phyloP scores from a whole-genome alignment of 2,888 invertebrate species.

The Asteroscopus sphinx region DNA sequence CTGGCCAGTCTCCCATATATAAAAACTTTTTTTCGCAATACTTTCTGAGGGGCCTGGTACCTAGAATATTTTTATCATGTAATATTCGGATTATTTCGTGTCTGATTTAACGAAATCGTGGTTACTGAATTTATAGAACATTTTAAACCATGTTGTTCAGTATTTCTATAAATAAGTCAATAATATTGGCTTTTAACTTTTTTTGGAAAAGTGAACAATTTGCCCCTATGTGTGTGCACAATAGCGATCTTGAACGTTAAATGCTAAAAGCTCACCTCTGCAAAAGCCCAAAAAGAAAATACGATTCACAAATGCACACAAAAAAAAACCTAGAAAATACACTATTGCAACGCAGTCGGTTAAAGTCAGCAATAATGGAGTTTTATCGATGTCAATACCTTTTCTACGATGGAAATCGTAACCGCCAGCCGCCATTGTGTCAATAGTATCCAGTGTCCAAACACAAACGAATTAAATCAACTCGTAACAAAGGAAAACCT shows the following conservation, averaged over 20 bases:
- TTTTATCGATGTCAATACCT: slow-evolving; percentile 47
- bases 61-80: too few species aligned
- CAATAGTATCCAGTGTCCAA: slow-evolving; percentile 74
- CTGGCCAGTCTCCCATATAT: too few species aligned
- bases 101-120: too few species aligned
- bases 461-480: slow-evolving; percentile 80
- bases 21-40: too few species aligned
- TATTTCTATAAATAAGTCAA: neutral
- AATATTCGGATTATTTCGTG: too few species aligned
- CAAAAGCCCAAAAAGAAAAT: slow-evolving; percentile 16
- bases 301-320: slow-evolving; percentile 5
- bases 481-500: slow-evolving; percentile 78
- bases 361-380: slow-evolving; percentile 41
- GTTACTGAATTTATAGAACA: too few species aligned
- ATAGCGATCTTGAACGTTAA: neutral
- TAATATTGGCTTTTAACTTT: neutral
- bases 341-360: slow-evolving; percentile 23
- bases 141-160: too few species aligned
- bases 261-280: slow-evolving; percentile 1
- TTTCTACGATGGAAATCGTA: slow-evolving; percentile 49
- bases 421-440: slow-evolving; percentile 61
- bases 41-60: too few species aligned
- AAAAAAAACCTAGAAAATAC: slow-evolving; percentile 26
- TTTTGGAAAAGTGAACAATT: neutral
- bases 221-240: neutral